Base-by-base conservation (phyloP, 2,113 vertebrate genomes). In the Myiopsitta monachus region DNA sequence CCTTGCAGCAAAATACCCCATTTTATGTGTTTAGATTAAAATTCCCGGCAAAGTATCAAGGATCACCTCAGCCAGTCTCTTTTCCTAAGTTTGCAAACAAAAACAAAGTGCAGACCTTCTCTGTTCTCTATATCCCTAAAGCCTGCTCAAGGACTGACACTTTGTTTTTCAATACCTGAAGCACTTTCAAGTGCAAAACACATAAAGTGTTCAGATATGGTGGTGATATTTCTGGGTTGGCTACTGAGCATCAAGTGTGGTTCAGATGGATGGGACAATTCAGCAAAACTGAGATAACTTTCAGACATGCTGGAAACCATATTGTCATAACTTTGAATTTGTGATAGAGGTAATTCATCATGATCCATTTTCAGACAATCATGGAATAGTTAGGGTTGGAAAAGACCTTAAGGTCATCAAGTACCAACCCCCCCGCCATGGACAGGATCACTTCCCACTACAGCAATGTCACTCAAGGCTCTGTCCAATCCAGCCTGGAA, bases 181-280 rank as follows among this genome's bases (percentile, higher is more conserved):
- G 31, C 4, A 88, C 14, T 36, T 74, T 16, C 61, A 36, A 33
- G 1, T 10, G 18, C 54, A 49, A 91, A 83, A 33, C 13, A 39
- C 16, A 14, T 5, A 14, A 43, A 51, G 8, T 4, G 13, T 73
- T 89, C 46, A 83, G 38, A 49, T 5, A 1, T 9, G 7, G 5
- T 67, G 26, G 7, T 44, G 36, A 3, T 43, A 14, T 16, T 62
- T 64, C 49, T 79, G 57, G 24, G 43, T 5, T 67, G 75, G 28
- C 49, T 44, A 38, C 62, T 51, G 63, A 2, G 4, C n/a, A 41
- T 41, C 28, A 67, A 61, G 0, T 0, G 0, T 18, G 36, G 36
- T 52, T 73, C 67, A 70, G 70, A 54, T 19, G 38, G 31, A 54
- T 63, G 41, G 49, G 59, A 43, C 21, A 78, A 43, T 63, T 67